Evolutionary conservation across 2,113 vertebrate genomes (phyloP).

Genomic region (Micromys minutus): DNA sequence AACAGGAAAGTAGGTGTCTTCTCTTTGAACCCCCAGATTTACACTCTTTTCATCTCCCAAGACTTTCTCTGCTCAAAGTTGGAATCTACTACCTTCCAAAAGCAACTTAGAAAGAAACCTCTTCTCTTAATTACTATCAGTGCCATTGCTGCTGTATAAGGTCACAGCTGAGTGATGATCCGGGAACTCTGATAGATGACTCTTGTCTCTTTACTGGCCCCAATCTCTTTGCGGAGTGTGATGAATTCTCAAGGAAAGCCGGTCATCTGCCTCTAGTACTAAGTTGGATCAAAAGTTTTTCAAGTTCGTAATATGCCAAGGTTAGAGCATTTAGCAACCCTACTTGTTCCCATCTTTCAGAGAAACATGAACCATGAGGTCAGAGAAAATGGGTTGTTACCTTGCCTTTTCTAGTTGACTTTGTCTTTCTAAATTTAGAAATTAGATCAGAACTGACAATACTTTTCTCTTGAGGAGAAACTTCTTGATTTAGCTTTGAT

Average conservation of each 20-base stretch:
- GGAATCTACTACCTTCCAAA: conserved; percentile 5
- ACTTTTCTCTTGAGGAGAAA: not conserved
- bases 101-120: not conserved
- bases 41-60: not conserved
- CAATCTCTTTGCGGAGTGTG: conserved; percentile 44
- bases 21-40: not conserved
- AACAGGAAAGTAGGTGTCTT: not conserved
- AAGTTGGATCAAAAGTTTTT: not conserved
- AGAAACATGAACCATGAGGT: not conserved
- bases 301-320: not conserved
- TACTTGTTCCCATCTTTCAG: not conserved
- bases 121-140: conserved; percentile 59
- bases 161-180: conserved; percentile 56
- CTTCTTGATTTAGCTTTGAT: not conserved
- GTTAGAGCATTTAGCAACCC: conserved; percentile 4
- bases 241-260: conserved; percentile 45
- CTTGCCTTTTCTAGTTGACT: not conserved
- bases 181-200: conserved; percentile 61
- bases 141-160: not conserved
- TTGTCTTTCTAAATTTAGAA: not conserved
- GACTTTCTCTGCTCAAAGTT: not conserved
- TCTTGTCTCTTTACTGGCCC: conserved; percentile 53
- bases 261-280: not conserved
- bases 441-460: not conserved
- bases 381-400: not conserved